Conservation (phyloP, 2,888 invertebrate species). For the Cryptus viduatorius region DNA sequence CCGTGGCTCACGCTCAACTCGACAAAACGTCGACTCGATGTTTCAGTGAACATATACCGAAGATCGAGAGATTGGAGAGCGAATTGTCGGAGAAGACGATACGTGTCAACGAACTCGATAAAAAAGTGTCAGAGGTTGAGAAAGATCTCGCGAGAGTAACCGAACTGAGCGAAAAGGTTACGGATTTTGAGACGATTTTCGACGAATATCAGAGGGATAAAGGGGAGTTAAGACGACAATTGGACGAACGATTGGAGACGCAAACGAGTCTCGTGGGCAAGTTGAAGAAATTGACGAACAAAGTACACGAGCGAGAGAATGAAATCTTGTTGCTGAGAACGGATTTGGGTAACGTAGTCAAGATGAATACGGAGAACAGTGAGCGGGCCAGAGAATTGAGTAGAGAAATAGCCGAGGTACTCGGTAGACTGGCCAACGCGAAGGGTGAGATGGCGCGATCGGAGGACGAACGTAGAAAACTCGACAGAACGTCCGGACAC, state of each 20-base stretch:
- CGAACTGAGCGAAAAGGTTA: constrained; percentile 72
- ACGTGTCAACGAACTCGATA: constrained; percentile 66
- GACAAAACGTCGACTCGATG: constrained; percentile 68
- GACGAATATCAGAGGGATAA: constrained; percentile 70
- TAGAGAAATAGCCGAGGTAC: constrained; percentile 70
- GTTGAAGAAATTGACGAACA: constrained; percentile 70
- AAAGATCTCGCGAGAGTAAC: constrained; percentile 67
- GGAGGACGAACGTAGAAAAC: constrained; percentile 71
- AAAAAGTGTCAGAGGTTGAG: constrained; percentile 65
- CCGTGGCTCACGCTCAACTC: constrained; percentile 68
- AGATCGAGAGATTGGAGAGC: constrained; percentile 73
- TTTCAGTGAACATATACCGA: constrained; percentile 72
- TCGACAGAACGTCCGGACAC: constrained; percentile 72
- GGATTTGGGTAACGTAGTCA: constrained; percentile 67
- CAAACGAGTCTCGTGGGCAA: constrained; percentile 73
- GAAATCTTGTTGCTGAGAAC: constrained; percentile 71
- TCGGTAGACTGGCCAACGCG: constrained; percentile 68
- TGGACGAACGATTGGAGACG: constrained; percentile 69
- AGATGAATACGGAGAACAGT: constrained; percentile 72
- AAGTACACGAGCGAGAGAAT: constrained; percentile 73
- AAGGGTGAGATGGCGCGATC: constrained; percentile 72
- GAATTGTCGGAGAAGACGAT: constrained; percentile 70
- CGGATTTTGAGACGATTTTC: constrained; percentile 71
- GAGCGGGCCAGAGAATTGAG: constrained; percentile 72
- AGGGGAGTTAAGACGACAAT: constrained; percentile 67